Evolutionary conservation across 2,797 vertebrate genomes (phyloP).

Genomic region (Pseudocheirus occidentalis): DNA sequence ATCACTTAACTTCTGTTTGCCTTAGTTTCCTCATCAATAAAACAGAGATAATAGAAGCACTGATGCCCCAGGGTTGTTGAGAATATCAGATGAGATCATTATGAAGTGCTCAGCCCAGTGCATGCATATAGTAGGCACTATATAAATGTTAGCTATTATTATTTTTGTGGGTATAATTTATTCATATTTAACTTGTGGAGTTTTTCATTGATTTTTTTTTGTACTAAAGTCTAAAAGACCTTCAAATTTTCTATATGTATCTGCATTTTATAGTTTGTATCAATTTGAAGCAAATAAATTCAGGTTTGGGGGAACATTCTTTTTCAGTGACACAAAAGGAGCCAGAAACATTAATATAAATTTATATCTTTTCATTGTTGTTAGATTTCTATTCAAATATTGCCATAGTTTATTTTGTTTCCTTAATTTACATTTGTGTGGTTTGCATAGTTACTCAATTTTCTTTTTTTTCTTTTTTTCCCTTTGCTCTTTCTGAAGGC

Average conservation of each 20-base stretch:
- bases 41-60: neutral
- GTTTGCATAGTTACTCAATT: conserved; percentile 37
- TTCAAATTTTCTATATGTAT: conserved; percentile 28
- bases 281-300: conserved; percentile 30
- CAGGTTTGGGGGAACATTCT: conserved; percentile 28
- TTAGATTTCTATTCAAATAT: conserved; percentile 56
- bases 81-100: neutral
- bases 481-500: conserved; percentile 92
- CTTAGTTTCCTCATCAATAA: neutral
- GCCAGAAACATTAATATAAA: conserved; percentile 27
- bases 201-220: neutral
- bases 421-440: conserved; percentile 64
- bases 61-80: neutral
- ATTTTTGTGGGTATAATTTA: neutral
- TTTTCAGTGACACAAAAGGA: conserved; percentile 50
- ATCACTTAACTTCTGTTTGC: neutral
- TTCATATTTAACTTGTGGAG: neutral
- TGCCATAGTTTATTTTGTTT: conserved; percentile 42
- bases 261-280: conserved; percentile 40
- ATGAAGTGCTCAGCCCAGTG: neutral
- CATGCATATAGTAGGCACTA: neutral
- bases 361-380: conserved; percentile 30
- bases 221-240: neutral
- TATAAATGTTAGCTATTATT: neutral
- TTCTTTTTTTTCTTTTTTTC: conserved; percentile 66